Percentiles rank a stretch among this genome's conserved stretches.
phyloP scores from a whole-genome alignment of 2,888 invertebrate genomes.

The Elmis aenea region DNA sequence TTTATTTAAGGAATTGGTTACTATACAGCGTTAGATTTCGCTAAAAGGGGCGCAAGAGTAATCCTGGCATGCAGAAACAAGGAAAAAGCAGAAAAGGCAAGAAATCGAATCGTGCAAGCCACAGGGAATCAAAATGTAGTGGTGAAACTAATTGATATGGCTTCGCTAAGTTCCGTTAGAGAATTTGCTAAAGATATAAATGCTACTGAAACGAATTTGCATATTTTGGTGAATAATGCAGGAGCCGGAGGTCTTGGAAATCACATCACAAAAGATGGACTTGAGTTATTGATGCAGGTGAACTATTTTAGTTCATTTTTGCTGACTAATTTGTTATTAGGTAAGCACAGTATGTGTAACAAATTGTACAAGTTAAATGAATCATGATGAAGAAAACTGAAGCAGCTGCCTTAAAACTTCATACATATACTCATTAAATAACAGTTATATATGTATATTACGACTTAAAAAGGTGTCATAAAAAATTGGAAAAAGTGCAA shows the following conservation, averaged over 20 bases:
- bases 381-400: no score
- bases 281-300: constrained; percentile 62
- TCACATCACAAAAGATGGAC: constrained; percentile 57
- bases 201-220: constrained; percentile 51
- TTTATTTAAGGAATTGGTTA: constrained; percentile 46
- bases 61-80: constrained; percentile 51
- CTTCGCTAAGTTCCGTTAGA: constrained; percentile 54
- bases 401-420: no score
- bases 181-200: constrained; percentile 58
- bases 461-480: no score
- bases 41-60: constrained; percentile 50
- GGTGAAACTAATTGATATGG: constrained; percentile 51
- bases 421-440: no score
- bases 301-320: constrained; percentile 72
- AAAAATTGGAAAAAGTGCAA: no score
- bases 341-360: constrained; percentile 36
- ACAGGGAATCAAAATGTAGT: constrained; percentile 43
- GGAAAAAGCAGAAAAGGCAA: constrained; percentile 35
- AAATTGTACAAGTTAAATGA: no score
- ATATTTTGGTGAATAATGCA: constrained; percentile 63
- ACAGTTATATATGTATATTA: no score
- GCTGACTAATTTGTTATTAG: constrained; percentile 60
- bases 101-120: constrained; percentile 36
- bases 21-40: constrained; percentile 46
- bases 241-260: constrained; percentile 51